These are phyloP conservation scores for Pollenia amentaria DNA, from an alignment of 2,888 invertebrate genomes.

Conservation along the genomic window DNA sequence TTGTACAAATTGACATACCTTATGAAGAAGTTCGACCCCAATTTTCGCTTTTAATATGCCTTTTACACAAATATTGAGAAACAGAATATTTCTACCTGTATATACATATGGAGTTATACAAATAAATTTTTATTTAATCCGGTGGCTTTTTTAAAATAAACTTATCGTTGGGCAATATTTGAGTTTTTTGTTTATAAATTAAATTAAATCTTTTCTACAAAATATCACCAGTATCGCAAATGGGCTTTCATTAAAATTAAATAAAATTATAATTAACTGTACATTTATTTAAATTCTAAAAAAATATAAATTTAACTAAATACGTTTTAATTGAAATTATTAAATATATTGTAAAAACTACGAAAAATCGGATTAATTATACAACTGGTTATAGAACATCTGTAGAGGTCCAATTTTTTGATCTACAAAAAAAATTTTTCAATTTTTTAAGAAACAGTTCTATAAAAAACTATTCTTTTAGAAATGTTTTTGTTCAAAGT, in stretches of 20 bases:
- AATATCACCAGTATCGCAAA: constrained; percentile 62
- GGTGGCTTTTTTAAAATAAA: neutral
- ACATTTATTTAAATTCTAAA: neutral
- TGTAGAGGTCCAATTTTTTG: too few species aligned
- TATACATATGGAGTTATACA: neutral
- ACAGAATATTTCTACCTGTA: constrained; percentile 5
- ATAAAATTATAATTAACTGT: neutral
- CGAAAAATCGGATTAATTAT: too few species aligned
- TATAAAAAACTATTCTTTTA: too few species aligned
- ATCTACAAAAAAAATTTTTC: too few species aligned
- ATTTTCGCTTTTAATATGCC: too few species aligned
- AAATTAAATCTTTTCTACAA: constrained; percentile 39
- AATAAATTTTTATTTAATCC: neutral
- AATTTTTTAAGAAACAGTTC: too few species aligned
- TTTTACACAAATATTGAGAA: too few species aligned
- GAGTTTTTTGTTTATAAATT: constrained; percentile 16
- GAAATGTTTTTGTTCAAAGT: too few species aligned
- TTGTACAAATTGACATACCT: too few species aligned
- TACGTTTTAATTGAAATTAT: neutral
- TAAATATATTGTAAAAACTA: too few species aligned
- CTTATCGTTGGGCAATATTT: constrained; percentile 44
- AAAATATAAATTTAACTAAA: neutral
- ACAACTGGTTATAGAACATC: too few species aligned
- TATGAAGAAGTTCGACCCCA: too few species aligned
- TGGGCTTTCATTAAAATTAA: constrained; percentile 25